A percentile compares a stretch with the other conserved stretches of the same genome.
These are phyloP conservation scores for Myotis myotis DNA, from an alignment of 2,797 vertebrate species.

Conservation along the genomic window DNA sequence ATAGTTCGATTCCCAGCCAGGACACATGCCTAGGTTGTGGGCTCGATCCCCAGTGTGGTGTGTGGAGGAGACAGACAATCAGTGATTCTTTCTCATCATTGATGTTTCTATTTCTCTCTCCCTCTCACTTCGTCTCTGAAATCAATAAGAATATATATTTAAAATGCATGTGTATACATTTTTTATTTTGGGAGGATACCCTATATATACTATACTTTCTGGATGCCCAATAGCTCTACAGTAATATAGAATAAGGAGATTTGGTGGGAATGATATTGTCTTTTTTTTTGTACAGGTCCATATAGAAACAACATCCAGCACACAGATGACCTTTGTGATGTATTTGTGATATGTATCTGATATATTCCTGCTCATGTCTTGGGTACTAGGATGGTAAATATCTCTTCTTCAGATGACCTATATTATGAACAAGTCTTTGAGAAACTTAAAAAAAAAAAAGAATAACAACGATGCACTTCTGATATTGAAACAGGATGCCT, in stretches of 20 bases:
- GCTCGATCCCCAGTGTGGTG: no score
- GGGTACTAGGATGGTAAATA: neutral
- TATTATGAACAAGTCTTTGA: neutral
- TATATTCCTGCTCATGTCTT: neutral
- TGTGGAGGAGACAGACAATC: no score
- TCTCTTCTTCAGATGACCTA: neutral
- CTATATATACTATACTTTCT: neutral
- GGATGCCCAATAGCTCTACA: neutral
- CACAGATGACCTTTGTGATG: neutral
- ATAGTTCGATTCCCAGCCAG: no score
- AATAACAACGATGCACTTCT: neutral
- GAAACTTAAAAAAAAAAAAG: neutral
- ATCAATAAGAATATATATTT: no score
- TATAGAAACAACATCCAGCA: neutral
- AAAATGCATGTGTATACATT: neutral
- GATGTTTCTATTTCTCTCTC: no score
- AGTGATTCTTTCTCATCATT: no score
- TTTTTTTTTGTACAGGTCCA: neutral
- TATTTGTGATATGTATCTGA: neutral
- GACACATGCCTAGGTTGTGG: no score
- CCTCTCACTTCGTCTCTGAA: no score
- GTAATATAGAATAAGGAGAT: neutral
- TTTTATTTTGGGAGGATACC: neutral
- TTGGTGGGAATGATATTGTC: neutral
- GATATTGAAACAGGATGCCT: neutral